A percentile compares a stretch with the other conserved stretches of the same genome.
These are phyloP conservation scores for Pristionchus arcanus DNA, from an alignment of 2,888 invertebrate genomes.

Conservation along the genomic window DNA sequence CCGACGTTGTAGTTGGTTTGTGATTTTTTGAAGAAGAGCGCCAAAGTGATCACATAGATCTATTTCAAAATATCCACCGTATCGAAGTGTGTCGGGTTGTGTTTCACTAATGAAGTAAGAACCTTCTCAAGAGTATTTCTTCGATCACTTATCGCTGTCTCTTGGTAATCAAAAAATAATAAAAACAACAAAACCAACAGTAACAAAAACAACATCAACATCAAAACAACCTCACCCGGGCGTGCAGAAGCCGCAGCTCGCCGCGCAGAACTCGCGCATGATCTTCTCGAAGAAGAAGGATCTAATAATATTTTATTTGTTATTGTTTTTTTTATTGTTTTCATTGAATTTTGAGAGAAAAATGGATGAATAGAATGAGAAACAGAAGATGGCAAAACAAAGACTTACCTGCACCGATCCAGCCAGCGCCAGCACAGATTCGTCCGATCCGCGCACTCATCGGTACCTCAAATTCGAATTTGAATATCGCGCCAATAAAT, in stretches of 20 bases:
- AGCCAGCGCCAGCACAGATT: slow-evolving; percentile 78
- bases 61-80: not conserved
- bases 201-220: not conserved
- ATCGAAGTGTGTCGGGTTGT: not conserved
- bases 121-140: not conserved
- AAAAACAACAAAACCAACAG: not conserved
- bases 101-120: not conserved
- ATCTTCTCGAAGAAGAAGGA: slow-evolving; percentile 78
- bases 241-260: slow-evolving; percentile 61
- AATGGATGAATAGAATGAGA: too few relatives aligned
- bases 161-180: too few relatives aligned
- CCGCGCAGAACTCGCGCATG: slow-evolving; percentile 70
- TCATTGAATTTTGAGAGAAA: too few relatives aligned
- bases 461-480: not conserved
- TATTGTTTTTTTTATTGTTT: not conserved
- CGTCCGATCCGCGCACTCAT: slow-evolving; percentile 74
- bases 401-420: slow-evolving; percentile 69
- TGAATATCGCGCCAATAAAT: slow-evolving; percentile 4
- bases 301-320: not conserved
- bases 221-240: slow-evolving; percentile 42
- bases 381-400: too few relatives aligned
- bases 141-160: not conserved
- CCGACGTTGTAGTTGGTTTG: too few relatives aligned
- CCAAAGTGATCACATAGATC: too few relatives aligned
- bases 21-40: too few relatives aligned